Evolutionary conservation across 1,140 invertebrate species (phyloP), one percentile per base, ranked within the genome.

Genomic region (Leptopilina clavipes): DNA sequence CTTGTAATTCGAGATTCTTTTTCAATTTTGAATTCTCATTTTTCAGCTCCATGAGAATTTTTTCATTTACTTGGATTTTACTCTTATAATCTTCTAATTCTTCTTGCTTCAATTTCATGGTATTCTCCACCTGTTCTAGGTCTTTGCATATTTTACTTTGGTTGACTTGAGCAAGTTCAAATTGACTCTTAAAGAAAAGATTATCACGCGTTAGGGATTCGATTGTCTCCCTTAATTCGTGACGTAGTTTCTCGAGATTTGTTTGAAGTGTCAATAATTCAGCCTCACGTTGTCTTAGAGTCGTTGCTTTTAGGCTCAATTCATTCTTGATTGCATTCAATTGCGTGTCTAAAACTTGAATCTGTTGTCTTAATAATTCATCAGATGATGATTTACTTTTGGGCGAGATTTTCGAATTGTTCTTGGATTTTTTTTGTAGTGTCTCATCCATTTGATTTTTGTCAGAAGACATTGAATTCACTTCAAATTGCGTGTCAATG

Each of bases 61-160:
- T 92, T 85, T 94, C 93, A 76, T 92, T 92, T 31, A 91, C 85
- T 22, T 91, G 84, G 52, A 93, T 91, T 78, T 93, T 93, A 75
- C 92, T 90, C 85, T 92, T 92, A 8, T 93, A 88, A 71, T 92
- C 85, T 73, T 92, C 85, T 10, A 93, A 81, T 79, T 94, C 92
- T 56, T 92, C 92, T 3, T 90, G 90, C 75, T 90, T 92, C 44
- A 93, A 89, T 70, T 89, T 91, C 8, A 93, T 81, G 65, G 91
- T 85, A 77, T 92, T 90, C 45, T 93, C 92, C 11, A 93, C 85
- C 81, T 93, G 91, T 12, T 90, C 84, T 9, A 94, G 77, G 84
- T 93, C 91, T 70, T 92, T 88, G 76, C 92, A 90, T 31, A 94
- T 88, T 70, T 92, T 89, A 54, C 88, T 90, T 70, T 94, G 93